Evolutionary conservation across 2,888 invertebrate genomes (phyloP), one percentile per base, ranked within the genome.

Genomic region (Drosophila barbarae): DNA sequence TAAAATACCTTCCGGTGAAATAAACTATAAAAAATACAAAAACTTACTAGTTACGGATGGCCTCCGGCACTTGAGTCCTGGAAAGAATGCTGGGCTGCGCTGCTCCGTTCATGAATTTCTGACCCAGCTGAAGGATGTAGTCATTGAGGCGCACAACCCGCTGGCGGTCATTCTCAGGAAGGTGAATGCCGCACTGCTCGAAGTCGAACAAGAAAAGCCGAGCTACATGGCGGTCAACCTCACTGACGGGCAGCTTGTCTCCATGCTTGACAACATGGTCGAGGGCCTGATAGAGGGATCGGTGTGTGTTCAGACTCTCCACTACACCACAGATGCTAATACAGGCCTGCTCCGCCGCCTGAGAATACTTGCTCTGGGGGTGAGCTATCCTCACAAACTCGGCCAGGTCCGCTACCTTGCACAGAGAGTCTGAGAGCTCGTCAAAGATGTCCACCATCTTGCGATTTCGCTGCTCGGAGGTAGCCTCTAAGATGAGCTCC

Each of bases 181-280:
- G 90, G 88, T 99, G 98, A 67, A 99, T 99, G 3, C 99, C 99
- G 87, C 96, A 95, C 88, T 98, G 98, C 87, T 99, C 98, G 90
- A 99, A 99, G 89, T 99, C 99, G 87, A 97, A 96, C 7, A 98
- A 90, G 88, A 99, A 98, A 46, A 99, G 90, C 78, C 94, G 92
- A 0, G 95, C 94, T 0, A 99, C 95, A 86, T 98, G 95, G 60
- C 93, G 90, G 87, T 99, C 99, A 0, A 96, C 93, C 0, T 92
- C 92, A 9, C 91, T 92, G 9, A 93, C 93, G 35, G 91, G 89
- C 32, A 91, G 66, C 39, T 91, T 89, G 77, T 98, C 98, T 1
- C 95, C 95, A 5, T 91, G 90, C 63, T 92, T 90, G 0, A 95
- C 92, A 0, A 95, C 95, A 61, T 92, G 87, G 56, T 92, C 92